Evolutionary conservation across 2,888 invertebrate genomes (phyloP), one percentile per base, ranked within the genome.

Genomic region (Actias luna): DNA sequence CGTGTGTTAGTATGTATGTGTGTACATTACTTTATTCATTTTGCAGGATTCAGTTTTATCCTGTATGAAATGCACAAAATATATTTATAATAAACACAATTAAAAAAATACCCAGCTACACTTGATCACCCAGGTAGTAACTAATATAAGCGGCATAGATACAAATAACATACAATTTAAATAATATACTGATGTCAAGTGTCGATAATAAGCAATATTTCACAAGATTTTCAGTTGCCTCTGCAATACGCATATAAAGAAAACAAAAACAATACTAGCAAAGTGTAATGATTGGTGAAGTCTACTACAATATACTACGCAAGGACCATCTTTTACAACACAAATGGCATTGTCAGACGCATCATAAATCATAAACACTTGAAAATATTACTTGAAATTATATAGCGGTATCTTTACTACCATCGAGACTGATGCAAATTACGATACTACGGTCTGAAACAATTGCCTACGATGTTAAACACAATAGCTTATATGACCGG

Each of bases 241-340:
- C 2, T 22, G 46, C 22, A 46, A 46, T 46, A 22, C 1, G 22
- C 8, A 46, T 18, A 12, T 25, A 46, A 12, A 50, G 1, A 50
- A 39, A 10, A 25, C 22, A 50, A 39, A 10, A 25, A 50, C 46
- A 50, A 50, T 50, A 25, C 12, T 7, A 42, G 18, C 42, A 18
- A 50, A 25, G 22, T 12, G 12, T 50, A 50, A 50, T 25, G 25
- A 50, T 25, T 50, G 46, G 22, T 22, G 12, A 4, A 50, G 2
- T 0, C 22, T 50, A 50, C 22, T 12, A 50, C 22, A 50, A 50
- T 25, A 25, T 50, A 50, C 10, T n/a, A 50, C 25, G 4, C 22
- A 50, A 8, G 22, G 10, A 12, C 46, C 10, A 25, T 25, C 22
- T 50, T 50, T 70, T 68, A 72, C 68, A 65, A 68, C 67, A 27